These are phyloP conservation scores for Acromyrmex echinatior DNA, from an alignment of 1,140 invertebrate species.

Conservation along the genomic window DNA sequence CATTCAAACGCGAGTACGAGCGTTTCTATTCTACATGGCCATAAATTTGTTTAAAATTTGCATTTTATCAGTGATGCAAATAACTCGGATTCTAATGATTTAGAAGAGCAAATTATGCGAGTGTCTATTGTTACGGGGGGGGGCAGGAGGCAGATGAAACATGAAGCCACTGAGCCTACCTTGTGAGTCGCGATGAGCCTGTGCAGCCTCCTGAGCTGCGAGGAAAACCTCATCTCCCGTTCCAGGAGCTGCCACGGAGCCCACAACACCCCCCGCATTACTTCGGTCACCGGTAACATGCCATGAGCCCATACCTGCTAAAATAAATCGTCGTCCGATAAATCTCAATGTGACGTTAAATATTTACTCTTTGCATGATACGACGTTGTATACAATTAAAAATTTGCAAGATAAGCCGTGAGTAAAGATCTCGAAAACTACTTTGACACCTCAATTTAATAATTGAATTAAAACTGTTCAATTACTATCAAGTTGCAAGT, in stretches of 20 bases:
- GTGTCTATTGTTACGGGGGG: conserved; percentile 84
- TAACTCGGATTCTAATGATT: neutral
- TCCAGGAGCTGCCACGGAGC: conserved; percentile 82
- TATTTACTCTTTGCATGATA: neutral
- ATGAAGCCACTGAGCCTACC: conserved; percentile 88
- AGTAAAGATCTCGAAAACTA: neutral
- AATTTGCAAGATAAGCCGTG: neutral
- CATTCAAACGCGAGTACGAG: conserved; percentile 45
- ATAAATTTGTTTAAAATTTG: conserved; percentile 20
- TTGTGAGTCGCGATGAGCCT: conserved; percentile 92
- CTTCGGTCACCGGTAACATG: conserved; percentile 89
- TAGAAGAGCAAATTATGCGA: conserved; percentile 64
- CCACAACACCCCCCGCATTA: conserved; percentile 85
- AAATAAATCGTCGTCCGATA: conserved; percentile 66
- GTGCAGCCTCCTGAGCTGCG: conserved; percentile 90
- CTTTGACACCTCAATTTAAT: neutral
- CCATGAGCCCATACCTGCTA: conserved; percentile 86
- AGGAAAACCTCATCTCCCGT: conserved; percentile 90
- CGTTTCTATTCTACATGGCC: neutral
- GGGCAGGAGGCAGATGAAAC: conserved; percentile 79
- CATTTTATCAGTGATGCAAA: neutral
- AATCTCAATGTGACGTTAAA: neutral
- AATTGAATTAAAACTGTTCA: neutral
- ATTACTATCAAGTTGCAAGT: neutral
- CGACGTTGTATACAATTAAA: neutral